These are phyloP conservation scores for Poeciliopsis turneri DNA, from an alignment of 2,797 vertebrate species.

Conservation along the genomic window DNA sequence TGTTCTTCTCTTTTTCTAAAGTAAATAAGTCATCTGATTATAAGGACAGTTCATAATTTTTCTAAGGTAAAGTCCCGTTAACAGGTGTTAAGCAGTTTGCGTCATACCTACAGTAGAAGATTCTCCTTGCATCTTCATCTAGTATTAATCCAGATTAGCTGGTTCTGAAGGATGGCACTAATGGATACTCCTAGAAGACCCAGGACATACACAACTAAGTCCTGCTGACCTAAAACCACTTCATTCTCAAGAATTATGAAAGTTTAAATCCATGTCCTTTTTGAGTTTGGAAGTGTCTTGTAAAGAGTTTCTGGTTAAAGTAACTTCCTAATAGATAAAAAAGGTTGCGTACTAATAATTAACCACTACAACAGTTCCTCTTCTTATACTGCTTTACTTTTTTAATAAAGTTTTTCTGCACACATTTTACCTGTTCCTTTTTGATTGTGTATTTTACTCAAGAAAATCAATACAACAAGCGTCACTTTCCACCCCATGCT, in stretches of 20 bases:
- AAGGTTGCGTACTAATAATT: not conserved
- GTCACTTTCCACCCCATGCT: not conserved
- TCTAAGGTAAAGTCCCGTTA: not conserved
- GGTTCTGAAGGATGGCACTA: not conserved
- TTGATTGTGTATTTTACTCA: not conserved
- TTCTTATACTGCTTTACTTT: not conserved
- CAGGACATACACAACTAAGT: not conserved
- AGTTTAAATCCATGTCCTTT: not conserved
- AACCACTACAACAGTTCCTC: not conserved
- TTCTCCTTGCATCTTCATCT: not conserved
- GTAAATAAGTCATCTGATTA: conserved; percentile 4
- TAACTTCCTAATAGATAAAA: not conserved
- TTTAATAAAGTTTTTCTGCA: not conserved
- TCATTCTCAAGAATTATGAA: not conserved
- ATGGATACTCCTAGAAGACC: not conserved
- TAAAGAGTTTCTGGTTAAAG: not conserved
- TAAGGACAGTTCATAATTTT: not conserved
- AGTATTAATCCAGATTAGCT: not conserved
- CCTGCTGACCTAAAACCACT: not conserved
- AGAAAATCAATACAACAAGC: not conserved
- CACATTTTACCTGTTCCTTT: not conserved
- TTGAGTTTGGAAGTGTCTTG: not conserved
- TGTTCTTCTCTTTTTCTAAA: conserved; percentile 7
- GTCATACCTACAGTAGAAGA: no score
- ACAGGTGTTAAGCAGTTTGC: not conserved